Evolutionary conservation across 1,140 invertebrate genomes (phyloP), one percentile per base, ranked within the genome.

Genomic region (Formica exsecta): DNA sequence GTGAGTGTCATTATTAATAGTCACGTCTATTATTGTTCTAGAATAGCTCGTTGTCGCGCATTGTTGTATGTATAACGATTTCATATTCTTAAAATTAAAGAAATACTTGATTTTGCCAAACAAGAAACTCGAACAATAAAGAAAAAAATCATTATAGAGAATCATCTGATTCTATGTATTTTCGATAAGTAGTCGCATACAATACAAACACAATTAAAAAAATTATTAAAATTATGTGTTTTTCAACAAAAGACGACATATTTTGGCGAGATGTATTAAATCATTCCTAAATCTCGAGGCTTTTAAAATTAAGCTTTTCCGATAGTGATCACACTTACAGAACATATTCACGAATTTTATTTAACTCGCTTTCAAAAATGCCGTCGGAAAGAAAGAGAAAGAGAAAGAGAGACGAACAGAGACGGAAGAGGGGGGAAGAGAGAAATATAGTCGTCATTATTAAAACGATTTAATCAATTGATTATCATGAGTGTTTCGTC

Each of bases 1-100:
- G 97, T 97, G 93, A 95, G 93, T 93, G 36, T 64, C 41, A 75
- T 38, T 16, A 5, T 29, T 29, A 29, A 29, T 29, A 29, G 22
- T 70, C 44, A 41, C 9, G 9, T 80, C 9, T 16, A 1, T 70
- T 48, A 68, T 38, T 32, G 3, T 66, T 79, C 13, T 19, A 79
- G 8, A 70, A 80, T 13, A 70, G 16, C 6, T n/a, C 22, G 25
- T 75, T 75, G 25, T 74, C 11, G 41, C 3, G 19, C 11, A 77
- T 51, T 66, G 29, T 25, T 79, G n/a, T 7, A 16, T 6, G 7
- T 48, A 4, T 48, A 29, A 71, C 19, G 9, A 19, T 38, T 2
- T n/a, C 13, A 19, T 36, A 70, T 59, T 57, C 6, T 7, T 70
- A 29, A 38, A 36, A 57, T 80, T 44, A 44, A 70, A 54, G 3